Conservation (phyloP, 2,797 vertebrate species). For the Acestrorhynchus altus region DNA sequence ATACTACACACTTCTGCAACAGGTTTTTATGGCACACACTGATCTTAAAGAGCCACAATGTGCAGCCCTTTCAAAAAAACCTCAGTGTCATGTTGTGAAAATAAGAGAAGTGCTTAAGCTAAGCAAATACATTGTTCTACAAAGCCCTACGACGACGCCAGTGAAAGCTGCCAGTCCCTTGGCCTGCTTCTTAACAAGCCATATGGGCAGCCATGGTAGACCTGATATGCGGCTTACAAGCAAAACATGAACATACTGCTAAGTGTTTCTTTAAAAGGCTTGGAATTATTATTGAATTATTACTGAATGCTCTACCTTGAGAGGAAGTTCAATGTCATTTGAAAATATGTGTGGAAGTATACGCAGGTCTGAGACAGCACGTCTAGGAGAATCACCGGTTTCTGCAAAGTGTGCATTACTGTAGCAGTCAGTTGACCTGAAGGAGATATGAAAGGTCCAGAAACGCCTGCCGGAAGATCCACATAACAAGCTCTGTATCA, state of each 20-base stretch:
- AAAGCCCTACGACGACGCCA: neutral
- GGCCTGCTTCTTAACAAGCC: neutral
- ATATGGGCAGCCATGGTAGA: neutral
- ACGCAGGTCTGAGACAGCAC: neutral
- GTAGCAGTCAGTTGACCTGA: constrained; percentile 41
- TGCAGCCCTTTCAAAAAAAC: neutral
- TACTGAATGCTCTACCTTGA: constrained; percentile 10
- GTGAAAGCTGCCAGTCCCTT: neutral
- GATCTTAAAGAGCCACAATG: neutral
- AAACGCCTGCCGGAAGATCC: constrained; percentile 41
- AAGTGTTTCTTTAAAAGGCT: neutral
- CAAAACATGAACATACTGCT: neutral
- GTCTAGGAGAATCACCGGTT: neutral
- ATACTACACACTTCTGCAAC: neutral
- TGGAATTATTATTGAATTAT: too few species aligned
- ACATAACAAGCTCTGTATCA: constrained; percentile 29
- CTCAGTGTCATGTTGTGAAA: neutral
- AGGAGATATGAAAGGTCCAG: constrained; percentile 47
- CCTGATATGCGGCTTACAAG: neutral
- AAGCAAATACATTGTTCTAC: neutral
- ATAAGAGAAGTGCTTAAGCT: neutral
- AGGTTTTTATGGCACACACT: neutral
- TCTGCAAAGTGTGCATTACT: constrained; percentile 21
- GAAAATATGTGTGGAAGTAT: neutral
- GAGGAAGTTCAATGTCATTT: neutral